Conservation (phyloP, 2,888 invertebrate species). For the Troilus luridus region DNA sequence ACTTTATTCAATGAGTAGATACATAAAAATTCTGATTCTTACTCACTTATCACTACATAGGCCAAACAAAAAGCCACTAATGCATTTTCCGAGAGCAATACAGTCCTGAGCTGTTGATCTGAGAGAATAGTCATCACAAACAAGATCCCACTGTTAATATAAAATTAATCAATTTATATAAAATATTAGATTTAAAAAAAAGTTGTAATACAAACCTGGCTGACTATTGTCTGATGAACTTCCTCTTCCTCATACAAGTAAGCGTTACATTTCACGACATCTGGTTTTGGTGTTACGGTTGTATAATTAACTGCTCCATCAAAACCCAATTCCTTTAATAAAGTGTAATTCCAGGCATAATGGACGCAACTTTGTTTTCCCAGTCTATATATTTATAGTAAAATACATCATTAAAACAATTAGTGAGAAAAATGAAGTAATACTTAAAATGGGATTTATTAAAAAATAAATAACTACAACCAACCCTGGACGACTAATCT, state of each 20-base stretch:
- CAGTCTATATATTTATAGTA: conserved; percentile 29
- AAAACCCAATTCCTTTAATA: conserved; percentile 70
- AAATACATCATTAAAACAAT: not conserved
- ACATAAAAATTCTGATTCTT: too few species aligned
- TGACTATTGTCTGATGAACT: conserved; percentile 65
- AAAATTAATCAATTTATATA: not conserved
- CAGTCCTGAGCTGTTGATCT: conserved; percentile 73
- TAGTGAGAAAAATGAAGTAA: too few species aligned
- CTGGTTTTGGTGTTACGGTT: conserved; percentile 67
- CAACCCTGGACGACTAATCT: conserved; percentile 68
- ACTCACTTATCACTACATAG: conserved; percentile 68
- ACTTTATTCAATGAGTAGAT: too few species aligned
- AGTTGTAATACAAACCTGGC: conserved; percentile 62
- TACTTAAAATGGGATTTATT: too few species aligned
- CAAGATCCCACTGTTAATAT: conserved; percentile 71
- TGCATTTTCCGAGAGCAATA: conserved; percentile 73
- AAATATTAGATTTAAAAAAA: not conserved
- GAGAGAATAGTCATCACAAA: conserved; percentile 71
- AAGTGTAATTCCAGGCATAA: conserved; percentile 71
- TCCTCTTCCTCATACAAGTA: conserved; percentile 68
- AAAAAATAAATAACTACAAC: conserved; percentile 22
- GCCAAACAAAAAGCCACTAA: conserved; percentile 71
- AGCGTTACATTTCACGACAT: conserved; percentile 68
- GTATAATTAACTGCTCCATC: conserved; percentile 69
- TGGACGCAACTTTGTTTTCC: conserved; percentile 68